Conservation (phyloP, 2,888 invertebrate genomes). For the Agrochola litura region DNA sequence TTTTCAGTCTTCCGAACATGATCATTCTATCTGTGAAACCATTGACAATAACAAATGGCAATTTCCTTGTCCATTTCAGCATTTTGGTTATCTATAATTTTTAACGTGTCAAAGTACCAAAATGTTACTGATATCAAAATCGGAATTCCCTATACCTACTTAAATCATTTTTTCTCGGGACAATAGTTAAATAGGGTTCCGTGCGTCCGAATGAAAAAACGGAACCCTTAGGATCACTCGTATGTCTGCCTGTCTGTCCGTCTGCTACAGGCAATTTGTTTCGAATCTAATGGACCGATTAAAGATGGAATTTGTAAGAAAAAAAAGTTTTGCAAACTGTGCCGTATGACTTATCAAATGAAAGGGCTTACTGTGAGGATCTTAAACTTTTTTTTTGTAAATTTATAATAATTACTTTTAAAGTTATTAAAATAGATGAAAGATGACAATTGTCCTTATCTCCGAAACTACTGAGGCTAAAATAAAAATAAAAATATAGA, state of each 20-base stretch:
- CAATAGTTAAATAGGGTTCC: neutral
- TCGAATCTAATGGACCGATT: neutral
- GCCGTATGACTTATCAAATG: no score
- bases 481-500: no score
- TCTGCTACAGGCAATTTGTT: no score
- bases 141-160: neutral
- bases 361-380: no score
- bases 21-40: neutral
- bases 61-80: no score
- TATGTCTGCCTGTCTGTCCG: no score
- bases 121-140: constrained; percentile 3
- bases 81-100: neutral
- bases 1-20: neutral
- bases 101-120: neutral
- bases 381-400: neutral
- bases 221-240: neutral
- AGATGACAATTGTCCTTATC: neutral
- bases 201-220: neutral
- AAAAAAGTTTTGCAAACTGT: no score
- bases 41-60: neutral
- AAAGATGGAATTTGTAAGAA: neutral
- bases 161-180: neutral
- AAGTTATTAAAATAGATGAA: neutral
- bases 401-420: neutral
- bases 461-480: neutral